Base-by-base conservation (phyloP, 2,113 vertebrate genomes). In the Heptranchias perlo region DNA sequence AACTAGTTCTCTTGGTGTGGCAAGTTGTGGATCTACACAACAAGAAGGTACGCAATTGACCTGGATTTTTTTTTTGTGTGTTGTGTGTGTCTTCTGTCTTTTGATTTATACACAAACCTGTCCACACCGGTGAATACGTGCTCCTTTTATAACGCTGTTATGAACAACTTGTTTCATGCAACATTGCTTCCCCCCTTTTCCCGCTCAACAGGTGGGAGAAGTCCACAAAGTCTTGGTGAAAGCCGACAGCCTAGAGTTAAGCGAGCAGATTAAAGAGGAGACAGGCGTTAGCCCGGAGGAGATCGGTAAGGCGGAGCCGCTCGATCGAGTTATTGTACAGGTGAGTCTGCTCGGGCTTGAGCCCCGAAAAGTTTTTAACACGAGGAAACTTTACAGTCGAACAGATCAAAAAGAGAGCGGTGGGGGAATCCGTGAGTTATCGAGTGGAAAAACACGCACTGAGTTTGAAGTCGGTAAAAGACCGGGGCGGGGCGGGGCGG, bases 1-100 rank as follows among this genome's bases (percentile, higher is more conserved):
- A 99, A 98, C 98, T 99, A 98, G 99, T 99, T 98, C 99, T 99
- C 97, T 98, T 99, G 97, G 99, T 99, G 98, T 99, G 99, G 99
- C 99, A 99, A 99, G 99, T 99, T 98, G 99, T 99, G 98, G 99
- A 99, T 96, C 99, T 99, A 96, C 98, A 96, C 97, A 98, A 99
- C 97, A 99, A 98, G 98, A 99, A 99, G 99, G 99, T 99, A 99
- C 96, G 98, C 97, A 97, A 94, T 94, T 21, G 92, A 94, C 62
- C 61, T 95, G 94, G 44, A 69, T 69, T 95, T 67, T 67, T 94
- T 47, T 69, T 47, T 8, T 91, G 52, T 61, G 8, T 96, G 69
- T 8, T 91, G 52, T 61, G 8, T 96, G 69, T 91, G n/a, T 65
- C 78, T 96, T 87, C 54, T 58, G 23, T 28, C 62, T 13, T 96